A percentile compares a stretch with the other conserved stretches of the same genome.
These are phyloP conservation scores for Cyanocitta stelleri DNA, from an alignment of 2,113 vertebrate genomes.

Conservation along the genomic window DNA sequence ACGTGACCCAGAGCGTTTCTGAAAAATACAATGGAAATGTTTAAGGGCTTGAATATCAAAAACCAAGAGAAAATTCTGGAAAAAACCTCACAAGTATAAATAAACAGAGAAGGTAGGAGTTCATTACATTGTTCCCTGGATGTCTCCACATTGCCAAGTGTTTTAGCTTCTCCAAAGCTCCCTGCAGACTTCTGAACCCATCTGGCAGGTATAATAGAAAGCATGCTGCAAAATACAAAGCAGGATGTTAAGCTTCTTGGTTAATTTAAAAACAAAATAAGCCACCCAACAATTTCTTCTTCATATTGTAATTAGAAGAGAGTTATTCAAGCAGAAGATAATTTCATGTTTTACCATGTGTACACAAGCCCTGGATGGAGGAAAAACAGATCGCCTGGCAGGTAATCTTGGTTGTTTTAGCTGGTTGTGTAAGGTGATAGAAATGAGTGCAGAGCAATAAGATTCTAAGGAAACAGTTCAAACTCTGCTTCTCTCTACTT, in stretches of 20 bases:
- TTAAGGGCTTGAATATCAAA: background rate
- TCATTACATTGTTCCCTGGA: background rate
- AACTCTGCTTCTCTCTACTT: background rate
- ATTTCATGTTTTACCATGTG: background rate
- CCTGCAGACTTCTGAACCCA: background rate
- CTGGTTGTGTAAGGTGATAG: background rate
- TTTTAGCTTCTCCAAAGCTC: background rate
- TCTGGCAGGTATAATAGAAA: background rate
- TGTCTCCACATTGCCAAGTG: background rate
- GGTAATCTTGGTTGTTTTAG: background rate
- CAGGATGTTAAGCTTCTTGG: background rate
- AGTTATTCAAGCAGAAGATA: background rate
- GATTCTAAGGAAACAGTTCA: background rate
- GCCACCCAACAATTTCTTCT: background rate
- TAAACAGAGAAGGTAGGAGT: background rate
- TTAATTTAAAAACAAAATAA: background rate
- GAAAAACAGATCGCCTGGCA: accelerated
- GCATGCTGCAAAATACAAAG: background rate
- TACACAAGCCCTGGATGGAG: background rate
- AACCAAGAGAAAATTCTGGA: background rate
- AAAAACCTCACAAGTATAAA: background rate
- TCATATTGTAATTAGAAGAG: background rate
- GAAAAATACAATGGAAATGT: background rate
- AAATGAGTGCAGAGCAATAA: background rate
- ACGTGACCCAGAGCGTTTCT: background rate